These are phyloP conservation scores for Dascillus cervinus DNA, from an alignment of 2,888 invertebrate genomes.

Conservation along the genomic window DNA sequence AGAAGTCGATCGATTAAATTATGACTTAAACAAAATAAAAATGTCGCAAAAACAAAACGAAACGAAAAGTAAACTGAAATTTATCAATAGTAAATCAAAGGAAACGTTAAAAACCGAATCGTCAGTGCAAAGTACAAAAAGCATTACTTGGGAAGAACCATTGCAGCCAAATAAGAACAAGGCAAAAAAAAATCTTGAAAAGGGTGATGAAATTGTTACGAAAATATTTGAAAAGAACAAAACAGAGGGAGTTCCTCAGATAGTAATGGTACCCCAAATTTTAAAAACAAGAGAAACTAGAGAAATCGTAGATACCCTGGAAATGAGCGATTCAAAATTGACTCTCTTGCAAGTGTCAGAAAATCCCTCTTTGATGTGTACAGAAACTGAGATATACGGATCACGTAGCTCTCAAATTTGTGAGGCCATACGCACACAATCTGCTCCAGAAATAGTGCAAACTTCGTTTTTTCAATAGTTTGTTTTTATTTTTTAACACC, in stretches of 20 bases:
- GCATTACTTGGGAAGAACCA: too few species aligned
- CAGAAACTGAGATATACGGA: neutral
- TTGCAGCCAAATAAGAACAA: too few species aligned
- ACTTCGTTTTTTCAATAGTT: constrained; percentile 13
- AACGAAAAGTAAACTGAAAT: constrained; percentile 29
- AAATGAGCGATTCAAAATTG: neutral
- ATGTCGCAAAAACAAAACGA: constrained; percentile 28
- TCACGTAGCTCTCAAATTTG: constrained; percentile 3
- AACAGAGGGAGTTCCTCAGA: constrained; percentile 22
- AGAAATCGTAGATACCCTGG: neutral
- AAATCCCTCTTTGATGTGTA: constrained; percentile 9
- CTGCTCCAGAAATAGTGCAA: constrained; percentile 23
- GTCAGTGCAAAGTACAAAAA: neutral
- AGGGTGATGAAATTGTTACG: constrained; percentile 17
- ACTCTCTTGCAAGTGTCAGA: neutral
- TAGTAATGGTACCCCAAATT: constrained; percentile 19
- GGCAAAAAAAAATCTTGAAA: constrained; percentile 6
- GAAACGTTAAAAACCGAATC: neutral
- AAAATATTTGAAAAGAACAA: constrained; percentile 29
- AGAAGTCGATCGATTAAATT: constrained; percentile 32
- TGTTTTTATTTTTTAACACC: neutral
- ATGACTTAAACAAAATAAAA: constrained; percentile 29
- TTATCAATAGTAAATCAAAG: neutral
- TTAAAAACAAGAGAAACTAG: neutral
- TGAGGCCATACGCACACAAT: constrained; percentile 18